Percentiles rank a stretch among this genome's conserved stretches.
phyloP scores from a whole-genome alignment of 2,113 vertebrate genomes.

The Trinectes maculatus region DNA sequence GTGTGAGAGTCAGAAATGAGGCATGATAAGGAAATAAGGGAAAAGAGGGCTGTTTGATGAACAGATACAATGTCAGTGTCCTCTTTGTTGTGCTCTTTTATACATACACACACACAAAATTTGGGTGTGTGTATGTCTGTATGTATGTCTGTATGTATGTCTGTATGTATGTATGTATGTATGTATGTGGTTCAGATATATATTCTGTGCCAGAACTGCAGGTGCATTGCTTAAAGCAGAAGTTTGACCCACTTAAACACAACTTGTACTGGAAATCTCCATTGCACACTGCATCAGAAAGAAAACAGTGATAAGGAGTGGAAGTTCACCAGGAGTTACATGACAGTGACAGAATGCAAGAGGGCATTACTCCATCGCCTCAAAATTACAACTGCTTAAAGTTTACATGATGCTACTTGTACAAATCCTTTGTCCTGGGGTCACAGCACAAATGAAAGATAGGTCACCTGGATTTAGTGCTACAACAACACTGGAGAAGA shows the following conservation, averaged over 20 bases:
- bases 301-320: not conserved
- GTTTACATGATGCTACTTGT: not conserved
- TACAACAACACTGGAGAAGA: constrained; percentile 16
- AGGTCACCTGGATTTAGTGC: constrained; percentile 9
- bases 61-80: not conserved
- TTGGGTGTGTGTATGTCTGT: too few species aligned
- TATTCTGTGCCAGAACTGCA: not conserved
- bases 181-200: not conserved
- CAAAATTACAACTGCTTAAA: not conserved
- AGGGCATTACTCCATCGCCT: too few species aligned
- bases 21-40: not conserved
- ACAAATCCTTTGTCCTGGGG: too few species aligned
- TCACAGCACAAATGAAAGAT: not conserved
- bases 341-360: not conserved
- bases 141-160: too few species aligned
- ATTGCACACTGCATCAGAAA: not conserved
- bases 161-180: too few species aligned
- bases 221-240: not conserved
- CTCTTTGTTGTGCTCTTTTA: constrained; percentile 12
- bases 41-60: not conserved
- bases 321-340: not conserved
- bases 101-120: too few species aligned
- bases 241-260: not conserved
- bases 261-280: not conserved
- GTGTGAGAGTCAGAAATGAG: constrained; percentile 42